phyloP scores from a whole-genome alignment of 2,797 vertebrate genomes.

The Tragopan temminckii region DNA sequence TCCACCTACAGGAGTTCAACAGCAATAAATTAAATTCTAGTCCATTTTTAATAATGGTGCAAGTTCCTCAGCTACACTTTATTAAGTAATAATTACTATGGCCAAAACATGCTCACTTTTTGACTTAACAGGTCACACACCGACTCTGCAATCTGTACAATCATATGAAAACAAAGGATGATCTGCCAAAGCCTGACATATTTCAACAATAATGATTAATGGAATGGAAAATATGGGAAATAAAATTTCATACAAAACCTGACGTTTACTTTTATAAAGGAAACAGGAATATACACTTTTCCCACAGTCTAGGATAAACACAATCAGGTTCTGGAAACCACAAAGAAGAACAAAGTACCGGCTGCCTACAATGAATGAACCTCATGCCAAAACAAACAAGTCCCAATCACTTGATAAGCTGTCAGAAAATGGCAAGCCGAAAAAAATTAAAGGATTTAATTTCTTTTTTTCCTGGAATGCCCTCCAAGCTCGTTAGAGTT shows the following conservation, averaged over 20 bases:
- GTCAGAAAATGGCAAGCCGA: constrained; percentile 81
- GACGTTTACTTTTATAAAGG: constrained; percentile 80
- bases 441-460: constrained; percentile 78
- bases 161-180: constrained; percentile 74
- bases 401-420: constrained; percentile 82
- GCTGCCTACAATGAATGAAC: constrained; percentile 71
- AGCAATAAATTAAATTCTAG: constrained; percentile 21
- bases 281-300: constrained; percentile 82
- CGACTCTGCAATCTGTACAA: constrained; percentile 73
- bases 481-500: constrained; percentile 73
- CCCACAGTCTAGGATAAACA: constrained; percentile 77
- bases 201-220: constrained; percentile 78
- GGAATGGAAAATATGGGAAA: constrained; percentile 81
- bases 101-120: constrained; percentile 33
- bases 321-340: constrained; percentile 77
- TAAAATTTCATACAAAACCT: constrained; percentile 81
- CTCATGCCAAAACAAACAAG: constrained; percentile 83
- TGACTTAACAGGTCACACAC: constrained; percentile 68
- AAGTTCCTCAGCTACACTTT: constrained; percentile 5
- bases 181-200: constrained; percentile 74
- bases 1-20: background rate
- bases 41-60: background rate
- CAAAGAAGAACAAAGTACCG: constrained; percentile 79
- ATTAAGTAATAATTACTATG: constrained; percentile 52
- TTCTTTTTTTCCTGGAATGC: constrained; percentile 78